Conservation (phyloP, 1,140 invertebrate genomes). For the Zophobas atratus region DNA sequence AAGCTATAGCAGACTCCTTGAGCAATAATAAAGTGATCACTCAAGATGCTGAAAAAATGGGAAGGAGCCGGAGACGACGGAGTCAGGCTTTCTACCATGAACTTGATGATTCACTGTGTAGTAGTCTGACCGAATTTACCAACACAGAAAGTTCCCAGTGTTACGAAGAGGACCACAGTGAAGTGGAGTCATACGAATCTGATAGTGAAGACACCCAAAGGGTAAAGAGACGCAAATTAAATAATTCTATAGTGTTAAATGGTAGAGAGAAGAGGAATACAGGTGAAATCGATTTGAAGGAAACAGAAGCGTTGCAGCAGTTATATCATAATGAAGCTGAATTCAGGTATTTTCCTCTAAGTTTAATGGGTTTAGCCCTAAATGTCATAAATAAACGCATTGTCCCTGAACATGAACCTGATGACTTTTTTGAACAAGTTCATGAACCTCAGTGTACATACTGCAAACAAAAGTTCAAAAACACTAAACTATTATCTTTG, state of each 20-base stretch:
- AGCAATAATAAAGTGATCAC: slow-evolving; percentile 58
- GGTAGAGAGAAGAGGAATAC: slow-evolving; percentile 6
- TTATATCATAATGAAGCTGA: slow-evolving; percentile 52
- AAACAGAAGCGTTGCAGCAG: slow-evolving; percentile 33
- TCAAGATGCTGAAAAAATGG: slow-evolving; percentile 53
- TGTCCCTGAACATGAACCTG: slow-evolving; percentile 58
- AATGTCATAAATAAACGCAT: slow-evolving; percentile 61
- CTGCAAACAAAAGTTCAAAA: slow-evolving; percentile 59
- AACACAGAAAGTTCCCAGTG: slow-evolving; percentile 58
- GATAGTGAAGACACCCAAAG: slow-evolving; percentile 27
- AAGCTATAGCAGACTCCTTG: slow-evolving; percentile 61
- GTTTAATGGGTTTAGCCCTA: slow-evolving; percentile 56
- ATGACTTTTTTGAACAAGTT: slow-evolving; percentile 45
- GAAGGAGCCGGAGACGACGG: slow-evolving; percentile 51
- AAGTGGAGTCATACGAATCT: slow-evolving; percentile 55
- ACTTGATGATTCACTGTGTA: slow-evolving; percentile 61
- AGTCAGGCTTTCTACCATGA: slow-evolving; percentile 60
- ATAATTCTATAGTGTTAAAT: slow-evolving; percentile 17
- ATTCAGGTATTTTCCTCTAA: slow-evolving; percentile 60
- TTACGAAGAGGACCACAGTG: slow-evolving; percentile 45
- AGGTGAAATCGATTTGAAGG: slow-evolving; percentile 16
- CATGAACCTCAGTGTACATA: slow-evolving; percentile 57
- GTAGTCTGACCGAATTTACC: slow-evolving; percentile 60
- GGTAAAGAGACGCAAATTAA: slow-evolving; percentile 51
- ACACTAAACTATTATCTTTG: slow-evolving; percentile 59